Percentiles rank a stretch among this genome's conserved stretches.
Conservation (phyloP, 2,797 vertebrate genomes). For the Hirundo rustica region DNA sequence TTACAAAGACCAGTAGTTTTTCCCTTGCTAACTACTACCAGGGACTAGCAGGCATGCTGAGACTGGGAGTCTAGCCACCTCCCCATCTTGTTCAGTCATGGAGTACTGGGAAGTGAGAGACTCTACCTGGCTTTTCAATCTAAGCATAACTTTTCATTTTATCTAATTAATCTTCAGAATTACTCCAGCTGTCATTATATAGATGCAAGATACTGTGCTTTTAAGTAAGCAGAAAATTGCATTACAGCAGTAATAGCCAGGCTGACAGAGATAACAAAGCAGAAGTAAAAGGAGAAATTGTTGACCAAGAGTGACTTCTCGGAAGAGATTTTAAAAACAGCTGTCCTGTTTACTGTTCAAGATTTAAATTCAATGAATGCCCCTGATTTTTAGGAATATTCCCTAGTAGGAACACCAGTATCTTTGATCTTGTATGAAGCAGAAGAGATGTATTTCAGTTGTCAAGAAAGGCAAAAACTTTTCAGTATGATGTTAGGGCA, state of each 20-base stretch:
- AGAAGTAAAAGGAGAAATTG: neutral
- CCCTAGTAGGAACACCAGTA: neutral
- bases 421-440: neutral
- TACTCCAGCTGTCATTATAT: neutral
- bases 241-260: neutral
- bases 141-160: neutral
- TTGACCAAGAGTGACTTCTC: neutral
- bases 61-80: neutral
- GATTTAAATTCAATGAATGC: neutral
- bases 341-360: neutral
- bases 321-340: neutral
- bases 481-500: neutral
- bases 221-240: conserved; percentile 41
- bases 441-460: neutral
- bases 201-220: neutral
- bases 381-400: neutral
- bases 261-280: neutral
- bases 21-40: neutral
- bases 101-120: neutral
- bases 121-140: neutral
- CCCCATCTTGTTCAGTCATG: neutral
- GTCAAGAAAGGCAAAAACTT: neutral
- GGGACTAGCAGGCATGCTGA: neutral
- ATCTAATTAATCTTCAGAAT: conserved; percentile 7
- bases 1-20: neutral